Base-by-base conservation (phyloP, 1,140 invertebrate genomes). In the Heliothis subflexa region DNA sequence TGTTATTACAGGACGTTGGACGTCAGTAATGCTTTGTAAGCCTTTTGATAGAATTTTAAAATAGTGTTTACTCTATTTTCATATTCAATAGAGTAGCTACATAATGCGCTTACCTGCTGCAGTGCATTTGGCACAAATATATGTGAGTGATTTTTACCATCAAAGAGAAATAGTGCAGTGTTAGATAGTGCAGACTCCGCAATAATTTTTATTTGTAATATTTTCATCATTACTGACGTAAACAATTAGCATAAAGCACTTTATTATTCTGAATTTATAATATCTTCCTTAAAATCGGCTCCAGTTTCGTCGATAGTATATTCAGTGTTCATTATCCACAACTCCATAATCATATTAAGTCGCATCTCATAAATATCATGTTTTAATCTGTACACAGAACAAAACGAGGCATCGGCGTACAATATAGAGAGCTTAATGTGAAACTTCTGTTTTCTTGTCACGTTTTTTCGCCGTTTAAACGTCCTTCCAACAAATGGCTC, bases 381-480 rank as follows among this genome's bases (percentile, higher is more conserved):
- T 90, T 90, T 88, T 89, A 91, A 89, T 91, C 87, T 86, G 83
- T 76, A 84, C 84, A 82, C 85, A 88, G 84, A 83, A 86, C 86
- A 86, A 85, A 88, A 85, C 72, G 82, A 82, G 78, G 75, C 80
- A 76, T 74, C 81, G 81, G 80, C 78, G 82, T 57, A 86, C 88
- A 90, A 88, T 91, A 89, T 89, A 90, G 85, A 85, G 89, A 88
- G 88, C 88, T 89, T 90, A 91, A 90, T 91, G 87, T 88, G 84
- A 84, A 81, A 79, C 80, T 87, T 91, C 83, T 85, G 87, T 90
- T 91, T 91, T 90, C 90, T 90, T 86, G 90, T 91, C 90, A 91
- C 90, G 90, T 91, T 90, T 91, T 89, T 91, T 86, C 88, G 88
- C 79, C 86, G 86, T 88, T 91, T 90, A 88, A 91, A 88, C 84